Evolutionary conservation across 2,113 vertebrate species (phyloP).

Genomic region (Prochilodus magdalenae): DNA sequence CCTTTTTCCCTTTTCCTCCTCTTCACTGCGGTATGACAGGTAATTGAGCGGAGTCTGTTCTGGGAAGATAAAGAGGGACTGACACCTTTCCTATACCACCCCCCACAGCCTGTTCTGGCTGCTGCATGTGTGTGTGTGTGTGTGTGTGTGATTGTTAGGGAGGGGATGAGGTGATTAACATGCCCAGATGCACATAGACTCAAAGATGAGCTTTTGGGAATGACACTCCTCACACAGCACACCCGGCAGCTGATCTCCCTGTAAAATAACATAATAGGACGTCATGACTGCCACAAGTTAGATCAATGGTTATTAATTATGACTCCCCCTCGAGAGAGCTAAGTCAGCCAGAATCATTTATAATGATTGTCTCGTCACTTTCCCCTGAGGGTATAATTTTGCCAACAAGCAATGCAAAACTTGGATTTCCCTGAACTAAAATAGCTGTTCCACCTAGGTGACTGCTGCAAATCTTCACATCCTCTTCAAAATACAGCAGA

Average conservation of each 20-base stretch:
- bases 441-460: background rate
- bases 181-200: slow-evolving; percentile 34
- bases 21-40: slow-evolving; percentile 49
- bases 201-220: slow-evolving; percentile 41
- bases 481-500: background rate
- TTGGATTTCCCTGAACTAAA: slow-evolving; percentile 3
- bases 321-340: slow-evolving; percentile 27
- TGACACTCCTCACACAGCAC: slow-evolving; percentile 54
- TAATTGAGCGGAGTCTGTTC: slow-evolving; percentile 57
- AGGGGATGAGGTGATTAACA: slow-evolving; percentile 42
- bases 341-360: slow-evolving; percentile 31
- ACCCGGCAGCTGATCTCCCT: slow-evolving; percentile 37
- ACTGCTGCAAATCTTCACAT: background rate
- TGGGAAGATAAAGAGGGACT: slow-evolving; percentile 46
- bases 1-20: slow-evolving; percentile 23
- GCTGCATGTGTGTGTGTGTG: slow-evolving; percentile 38
- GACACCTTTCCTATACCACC: slow-evolving; percentile 29
- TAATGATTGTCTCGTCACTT: slow-evolving; percentile 29
- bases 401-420: slow-evolving; percentile 1
- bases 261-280: slow-evolving; percentile 47
- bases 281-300: slow-evolving; percentile 37
- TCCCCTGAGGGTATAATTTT: slow-evolving; percentile 17
- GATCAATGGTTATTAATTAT: slow-evolving; percentile 55
- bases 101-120: slow-evolving; percentile 26
- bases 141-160: slow-evolving; percentile 29